These are phyloP conservation scores for Diadophis punctatus DNA, from an alignment of 2,113 vertebrate genomes.

Conservation along the genomic window DNA sequence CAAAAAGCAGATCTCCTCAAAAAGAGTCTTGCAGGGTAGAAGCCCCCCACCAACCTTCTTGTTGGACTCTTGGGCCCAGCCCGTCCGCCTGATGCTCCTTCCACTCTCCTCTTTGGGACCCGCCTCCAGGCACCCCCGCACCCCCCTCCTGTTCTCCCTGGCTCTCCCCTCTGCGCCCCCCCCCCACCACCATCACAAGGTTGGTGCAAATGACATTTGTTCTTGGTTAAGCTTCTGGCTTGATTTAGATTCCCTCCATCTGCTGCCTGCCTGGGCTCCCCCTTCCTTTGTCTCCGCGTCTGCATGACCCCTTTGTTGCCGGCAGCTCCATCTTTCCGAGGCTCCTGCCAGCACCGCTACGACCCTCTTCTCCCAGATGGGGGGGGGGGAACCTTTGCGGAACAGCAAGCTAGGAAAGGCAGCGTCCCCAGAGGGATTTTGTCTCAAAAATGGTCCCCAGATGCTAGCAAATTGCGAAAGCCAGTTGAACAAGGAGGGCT, in stretches of 20 bases:
- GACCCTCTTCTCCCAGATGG: background rate
- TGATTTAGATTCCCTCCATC: conserved; percentile 33
- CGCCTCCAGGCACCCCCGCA: background rate
- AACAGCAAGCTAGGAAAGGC: background rate
- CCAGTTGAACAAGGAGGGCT: background rate
- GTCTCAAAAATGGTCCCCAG: background rate
- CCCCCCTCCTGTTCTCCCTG: background rate
- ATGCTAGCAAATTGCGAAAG: background rate
- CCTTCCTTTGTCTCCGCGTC: conserved; percentile 25
- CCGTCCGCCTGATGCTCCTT: background rate
- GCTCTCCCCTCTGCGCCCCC: background rate
- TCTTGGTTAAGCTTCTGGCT: conserved; percentile 33
- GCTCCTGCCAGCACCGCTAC: background rate
- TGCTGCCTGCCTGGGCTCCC: conserved; percentile 41
- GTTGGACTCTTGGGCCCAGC: no score
- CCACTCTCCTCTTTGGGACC: background rate
- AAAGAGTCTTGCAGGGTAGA: background rate
- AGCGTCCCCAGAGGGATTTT: background rate
- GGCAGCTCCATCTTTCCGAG: background rate
- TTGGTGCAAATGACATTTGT: background rate
- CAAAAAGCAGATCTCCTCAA: background rate
- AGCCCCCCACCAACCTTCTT: background rate
- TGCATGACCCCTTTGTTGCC: conserved; percentile 39
- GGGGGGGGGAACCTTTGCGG: background rate
- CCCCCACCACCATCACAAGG: background rate